A percentile compares a stretch with the other conserved stretches of the same genome.
Evolutionary conservation across 2,888 invertebrate genomes (phyloP).

Genomic region (Macrosoma leucophasiata): DNA sequence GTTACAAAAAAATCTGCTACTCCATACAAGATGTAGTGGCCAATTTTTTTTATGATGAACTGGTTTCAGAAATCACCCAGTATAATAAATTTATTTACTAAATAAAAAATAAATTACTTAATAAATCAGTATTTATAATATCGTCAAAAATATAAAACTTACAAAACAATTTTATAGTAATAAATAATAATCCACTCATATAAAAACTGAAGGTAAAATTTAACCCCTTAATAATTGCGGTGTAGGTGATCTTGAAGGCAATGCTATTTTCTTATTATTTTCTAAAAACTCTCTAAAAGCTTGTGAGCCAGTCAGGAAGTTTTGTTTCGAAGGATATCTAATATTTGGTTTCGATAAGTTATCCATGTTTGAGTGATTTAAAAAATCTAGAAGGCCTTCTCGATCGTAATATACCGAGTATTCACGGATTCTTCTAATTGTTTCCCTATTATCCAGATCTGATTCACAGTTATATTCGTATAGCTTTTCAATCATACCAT

Average conservation of each 20-base stretch:
- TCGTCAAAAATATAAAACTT: no score
- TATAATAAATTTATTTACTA: no score
- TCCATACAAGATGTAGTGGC: no score
- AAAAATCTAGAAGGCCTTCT: constrained; percentile 53
- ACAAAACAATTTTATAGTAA: no score
- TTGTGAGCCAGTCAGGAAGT: constrained; percentile 51
- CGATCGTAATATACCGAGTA: constrained; percentile 64
- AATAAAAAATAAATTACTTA: no score
- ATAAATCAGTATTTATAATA: no score
- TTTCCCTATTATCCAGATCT: constrained; percentile 49
- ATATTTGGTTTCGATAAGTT: constrained; percentile 8
- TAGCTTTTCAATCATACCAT: constrained; percentile 59
- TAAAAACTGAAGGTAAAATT: no score
- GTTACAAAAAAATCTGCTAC: no score
- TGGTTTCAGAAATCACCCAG: no score
- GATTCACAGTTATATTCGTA: constrained; percentile 53
- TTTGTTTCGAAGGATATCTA: constrained; percentile 30
- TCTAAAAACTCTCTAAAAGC: constrained; percentile 52
- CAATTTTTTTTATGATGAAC: no score
- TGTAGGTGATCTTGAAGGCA: constrained; percentile 14
- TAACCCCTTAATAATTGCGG: constrained; percentile 22
- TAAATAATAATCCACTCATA: no score
- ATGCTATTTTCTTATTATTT: constrained; percentile 36
- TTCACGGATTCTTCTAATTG: constrained; percentile 51
- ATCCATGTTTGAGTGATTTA: constrained; percentile 22